phyloP scores from a whole-genome alignment of 2,888 invertebrate genomes.

The Sturmia bella region DNA sequence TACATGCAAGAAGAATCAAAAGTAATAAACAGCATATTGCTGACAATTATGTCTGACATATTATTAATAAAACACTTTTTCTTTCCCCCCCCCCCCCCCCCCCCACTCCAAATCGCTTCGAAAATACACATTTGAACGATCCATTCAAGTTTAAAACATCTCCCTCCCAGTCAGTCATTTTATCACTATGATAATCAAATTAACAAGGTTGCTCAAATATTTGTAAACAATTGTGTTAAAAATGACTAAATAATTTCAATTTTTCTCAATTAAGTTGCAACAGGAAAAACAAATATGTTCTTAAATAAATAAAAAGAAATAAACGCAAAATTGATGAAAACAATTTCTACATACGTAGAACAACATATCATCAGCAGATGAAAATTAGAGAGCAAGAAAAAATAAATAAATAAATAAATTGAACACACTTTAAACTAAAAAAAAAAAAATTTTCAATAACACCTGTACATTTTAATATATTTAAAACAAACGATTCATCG shows the following conservation, averaged over 20 bases:
- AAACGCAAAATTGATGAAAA: constrained; percentile 18
- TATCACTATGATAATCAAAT: constrained; percentile 4
- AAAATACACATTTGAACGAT: background rate
- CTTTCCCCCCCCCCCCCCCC: no score
- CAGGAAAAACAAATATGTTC: constrained; percentile 12
- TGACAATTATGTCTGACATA: background rate
- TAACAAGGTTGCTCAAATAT: constrained; percentile 30
- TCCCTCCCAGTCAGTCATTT: background rate
- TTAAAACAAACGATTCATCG: constrained; percentile 36
- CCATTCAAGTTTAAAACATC: constrained; percentile 13
- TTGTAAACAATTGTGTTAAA: constrained; percentile 31
- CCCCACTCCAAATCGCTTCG: background rate
- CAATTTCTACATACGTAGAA: background rate
- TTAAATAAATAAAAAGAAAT: constrained; percentile 16
- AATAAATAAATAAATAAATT: constrained; percentile 5
- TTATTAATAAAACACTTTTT: background rate
- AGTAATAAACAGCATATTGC: no score
- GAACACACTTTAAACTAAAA: background rate
- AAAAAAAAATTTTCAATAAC: constrained; percentile 52
- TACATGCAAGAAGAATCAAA: no score
- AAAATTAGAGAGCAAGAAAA: no score
- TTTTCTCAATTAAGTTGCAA: constrained; percentile 1
- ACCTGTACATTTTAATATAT: constrained; percentile 47
- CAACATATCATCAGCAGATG: no score
- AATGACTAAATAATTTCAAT: constrained; percentile 42